Base-by-base conservation (phyloP, 1,140 invertebrate species). In the Drosophila ananassae region DNA sequence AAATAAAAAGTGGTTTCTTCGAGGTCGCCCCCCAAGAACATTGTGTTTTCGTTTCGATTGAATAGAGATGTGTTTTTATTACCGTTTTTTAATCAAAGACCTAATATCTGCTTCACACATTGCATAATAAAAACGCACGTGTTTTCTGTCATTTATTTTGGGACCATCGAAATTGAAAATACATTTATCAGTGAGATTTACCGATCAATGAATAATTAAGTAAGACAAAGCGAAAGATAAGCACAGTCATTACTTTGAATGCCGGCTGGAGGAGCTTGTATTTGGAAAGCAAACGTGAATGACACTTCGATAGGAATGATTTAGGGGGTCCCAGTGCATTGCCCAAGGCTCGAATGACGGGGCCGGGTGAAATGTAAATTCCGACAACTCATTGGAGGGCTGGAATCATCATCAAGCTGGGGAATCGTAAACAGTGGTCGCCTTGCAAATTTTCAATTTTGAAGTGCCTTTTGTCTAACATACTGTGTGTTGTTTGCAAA, bases 11-110 rank as follows among this genome's bases (percentile, higher is more conserved):
- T 47, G 22, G 72, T 77, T 80, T 46, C 55, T 81, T 71, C 76
- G 69, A 77, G 69, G 64, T 61, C 56, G 28, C 34, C 9, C 60
- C 52, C 68, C 63, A 77, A 84, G 81, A 85, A 84, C 67, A 52
- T 37, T 13, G 10, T 51, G 52, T 77, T 59, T 76, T 62, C 37
- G 12, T 34, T 52, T 64, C 37, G 34, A 60, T 68, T 32, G 37
- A 54, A 21, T 55, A 54, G 61, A 57, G 25, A 17, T 44, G 34
- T 30, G 34, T 39, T 28, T 51, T 73, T 63, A 50, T 56, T 46
- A 12, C 30, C 12, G 51, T 12, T 53, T n/a, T 25, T 17, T 55
- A 37, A 34, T 7, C 30, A 6, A 28, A 24, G 4, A 17, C n/a
- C 6, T 1, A 25, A 52, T 13, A 22, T n/a, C 28, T n/a, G 9